Evolutionary conservation across 2,888 invertebrate species (phyloP).

Genomic region (Pasiphila rectangulata): DNA sequence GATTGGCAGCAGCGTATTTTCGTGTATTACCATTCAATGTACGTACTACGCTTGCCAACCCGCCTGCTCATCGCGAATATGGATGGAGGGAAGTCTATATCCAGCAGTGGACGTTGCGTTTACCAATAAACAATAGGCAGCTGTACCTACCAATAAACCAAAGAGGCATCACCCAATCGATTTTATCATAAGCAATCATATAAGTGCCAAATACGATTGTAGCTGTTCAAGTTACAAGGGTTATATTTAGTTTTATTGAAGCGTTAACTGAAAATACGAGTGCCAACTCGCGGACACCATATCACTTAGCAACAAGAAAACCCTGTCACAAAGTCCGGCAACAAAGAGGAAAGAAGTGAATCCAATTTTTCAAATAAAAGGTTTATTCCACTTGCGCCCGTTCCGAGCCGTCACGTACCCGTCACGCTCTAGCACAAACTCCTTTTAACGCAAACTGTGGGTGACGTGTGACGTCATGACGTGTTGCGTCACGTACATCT

Average conservation of each 20-base stretch:
- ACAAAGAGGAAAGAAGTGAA: constrained; percentile 22
- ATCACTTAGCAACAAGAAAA: neutral
- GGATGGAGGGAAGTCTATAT: too few species aligned
- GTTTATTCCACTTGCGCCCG: constrained; percentile 29
- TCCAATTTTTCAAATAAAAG: constrained; percentile 30
- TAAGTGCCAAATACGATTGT: too few species aligned
- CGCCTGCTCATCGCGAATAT: too few species aligned
- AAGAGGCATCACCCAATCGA: too few species aligned
- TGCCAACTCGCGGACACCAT: neutral
- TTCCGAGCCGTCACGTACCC: constrained; percentile 22
- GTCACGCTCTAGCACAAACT: constrained; percentile 24
- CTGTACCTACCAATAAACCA: too few species aligned
- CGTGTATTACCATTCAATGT: too few species aligned
- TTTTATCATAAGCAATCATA: too few species aligned
- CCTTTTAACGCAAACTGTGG: constrained; percentile 37
- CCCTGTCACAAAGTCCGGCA: constrained; percentile 14
- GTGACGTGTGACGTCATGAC: constrained; percentile 33
- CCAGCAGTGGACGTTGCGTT: too few species aligned
- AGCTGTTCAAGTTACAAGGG: too few species aligned
- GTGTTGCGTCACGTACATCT: constrained; percentile 8
- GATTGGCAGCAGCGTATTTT: too few species aligned
- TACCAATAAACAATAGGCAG: too few species aligned
- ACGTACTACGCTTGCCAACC: too few species aligned
- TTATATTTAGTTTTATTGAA: neutral
- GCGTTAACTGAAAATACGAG: neutral